Percentiles rank a stretch among this genome's conserved stretches.
phyloP scores from a whole-genome alignment of 2,113 vertebrate genomes.

The Pogona vitticeps region DNA sequence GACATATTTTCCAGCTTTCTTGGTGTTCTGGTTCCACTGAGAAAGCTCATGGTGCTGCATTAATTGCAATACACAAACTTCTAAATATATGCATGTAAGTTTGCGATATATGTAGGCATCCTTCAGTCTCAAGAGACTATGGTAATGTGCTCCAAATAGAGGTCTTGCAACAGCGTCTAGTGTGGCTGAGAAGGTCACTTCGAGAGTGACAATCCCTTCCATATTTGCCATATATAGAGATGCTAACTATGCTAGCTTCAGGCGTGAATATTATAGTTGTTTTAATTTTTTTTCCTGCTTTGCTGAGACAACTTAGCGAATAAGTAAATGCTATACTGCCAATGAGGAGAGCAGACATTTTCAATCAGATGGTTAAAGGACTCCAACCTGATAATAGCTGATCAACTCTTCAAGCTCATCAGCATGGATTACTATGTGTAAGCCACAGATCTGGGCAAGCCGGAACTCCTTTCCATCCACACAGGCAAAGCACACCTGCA shows the following conservation, averaged over 20 bases:
- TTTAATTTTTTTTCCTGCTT: neutral
- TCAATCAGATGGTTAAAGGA: neutral
- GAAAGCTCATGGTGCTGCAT: neutral
- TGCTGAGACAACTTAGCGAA: neutral
- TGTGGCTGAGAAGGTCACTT: no score
- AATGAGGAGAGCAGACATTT: neutral
- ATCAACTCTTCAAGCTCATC: slow-evolving; percentile 93
- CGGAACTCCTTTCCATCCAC: slow-evolving; percentile 90
- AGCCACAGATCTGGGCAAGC: slow-evolving; percentile 89
- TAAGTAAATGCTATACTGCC: neutral
- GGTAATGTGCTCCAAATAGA: no score
- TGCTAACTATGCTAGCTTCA: neutral
- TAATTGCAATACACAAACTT: no score
- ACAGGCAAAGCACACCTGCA: slow-evolving; percentile 91
- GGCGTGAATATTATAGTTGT: neutral
- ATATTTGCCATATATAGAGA: neutral
- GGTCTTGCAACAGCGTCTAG: no score
- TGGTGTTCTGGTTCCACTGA: neutral
- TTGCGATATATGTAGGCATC: neutral
- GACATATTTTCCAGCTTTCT: neutral
- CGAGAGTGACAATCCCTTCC: no score
- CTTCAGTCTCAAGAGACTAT: no score
- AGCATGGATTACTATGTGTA: slow-evolving; percentile 92
- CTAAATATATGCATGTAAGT: neutral
- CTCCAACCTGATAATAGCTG: slow-evolving; percentile 86